These are phyloP conservation scores for Mustela lutreola DNA, from an alignment of 2,113 vertebrate genomes.

Conservation along the genomic window DNA sequence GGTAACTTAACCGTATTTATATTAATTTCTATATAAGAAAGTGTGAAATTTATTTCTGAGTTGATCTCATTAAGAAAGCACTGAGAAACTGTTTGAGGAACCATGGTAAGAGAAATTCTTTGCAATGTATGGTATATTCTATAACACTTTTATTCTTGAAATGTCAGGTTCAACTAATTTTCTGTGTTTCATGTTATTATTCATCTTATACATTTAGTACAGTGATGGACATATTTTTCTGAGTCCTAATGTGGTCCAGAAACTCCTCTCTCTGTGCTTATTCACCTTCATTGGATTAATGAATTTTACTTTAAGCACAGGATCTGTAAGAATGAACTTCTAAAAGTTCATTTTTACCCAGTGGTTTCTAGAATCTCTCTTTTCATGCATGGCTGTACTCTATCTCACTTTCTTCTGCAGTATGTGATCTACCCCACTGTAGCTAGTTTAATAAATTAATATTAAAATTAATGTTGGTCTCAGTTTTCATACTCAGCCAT, in stretches of 20 bases:
- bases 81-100: neutral
- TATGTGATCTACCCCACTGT: neutral
- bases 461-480: slow-evolving; percentile 1
- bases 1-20: neutral
- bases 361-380: neutral
- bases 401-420: neutral
- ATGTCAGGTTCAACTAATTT: neutral
- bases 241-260: neutral
- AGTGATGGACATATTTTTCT: neutral
- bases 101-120: neutral
- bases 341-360: neutral
- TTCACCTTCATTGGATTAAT: neutral
- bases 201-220: neutral
- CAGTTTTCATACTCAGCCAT: neutral
- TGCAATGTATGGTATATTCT: neutral
- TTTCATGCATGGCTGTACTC: neutral
- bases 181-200: neutral
- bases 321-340: slow-evolving; percentile 1
- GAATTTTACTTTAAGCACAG: neutral
- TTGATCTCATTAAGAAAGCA: neutral
- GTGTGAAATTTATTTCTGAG: neutral
- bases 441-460: slow-evolving; percentile 21
- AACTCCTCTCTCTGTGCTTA: neutral
- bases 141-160: neutral
- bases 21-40: neutral